Percentiles rank a stretch among this genome's conserved stretches.
These are phyloP conservation scores for Sarcophaga peregrina DNA, from an alignment of 1,140 invertebrate genomes.

Conservation along the genomic window DNA sequence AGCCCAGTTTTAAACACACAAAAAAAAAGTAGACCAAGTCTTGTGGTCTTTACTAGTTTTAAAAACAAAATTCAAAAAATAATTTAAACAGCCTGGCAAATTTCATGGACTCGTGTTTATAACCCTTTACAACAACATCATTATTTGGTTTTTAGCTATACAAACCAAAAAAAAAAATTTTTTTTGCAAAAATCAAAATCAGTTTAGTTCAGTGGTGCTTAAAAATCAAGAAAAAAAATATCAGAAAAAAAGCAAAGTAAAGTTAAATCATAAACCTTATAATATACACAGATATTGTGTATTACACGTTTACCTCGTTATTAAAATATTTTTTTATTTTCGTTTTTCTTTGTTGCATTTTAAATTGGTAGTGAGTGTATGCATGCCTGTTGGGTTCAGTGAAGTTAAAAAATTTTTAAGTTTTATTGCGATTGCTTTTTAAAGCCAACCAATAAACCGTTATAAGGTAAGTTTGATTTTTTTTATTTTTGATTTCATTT, in stretches of 20 bases:
- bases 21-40: slow-evolving; percentile 28
- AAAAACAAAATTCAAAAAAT: neutral
- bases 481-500: too few relatives aligned
- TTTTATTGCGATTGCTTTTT: neutral
- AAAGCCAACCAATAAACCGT: neutral
- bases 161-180: neutral
- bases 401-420: neutral
- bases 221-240: neutral
- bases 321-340: too few relatives aligned
- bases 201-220: neutral
- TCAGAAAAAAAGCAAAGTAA: too few relatives aligned
- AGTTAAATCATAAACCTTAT: too few relatives aligned
- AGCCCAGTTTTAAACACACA: too few relatives aligned
- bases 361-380: neutral
- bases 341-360: too few relatives aligned
- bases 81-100: neutral
- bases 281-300: too few relatives aligned
- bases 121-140: slow-evolving; percentile 12
- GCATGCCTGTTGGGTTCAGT: neutral
- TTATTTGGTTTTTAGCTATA: neutral
- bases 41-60: slow-evolving; percentile 34
- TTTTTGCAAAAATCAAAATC: neutral
- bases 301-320: too few relatives aligned
- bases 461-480: neutral
- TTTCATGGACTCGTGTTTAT: neutral